A percentile compares a stretch with the other conserved stretches of the same genome.
phyloP scores from a whole-genome alignment of 35 echinoderm and acorn worm species.

The Acanthaster planci region DNA sequence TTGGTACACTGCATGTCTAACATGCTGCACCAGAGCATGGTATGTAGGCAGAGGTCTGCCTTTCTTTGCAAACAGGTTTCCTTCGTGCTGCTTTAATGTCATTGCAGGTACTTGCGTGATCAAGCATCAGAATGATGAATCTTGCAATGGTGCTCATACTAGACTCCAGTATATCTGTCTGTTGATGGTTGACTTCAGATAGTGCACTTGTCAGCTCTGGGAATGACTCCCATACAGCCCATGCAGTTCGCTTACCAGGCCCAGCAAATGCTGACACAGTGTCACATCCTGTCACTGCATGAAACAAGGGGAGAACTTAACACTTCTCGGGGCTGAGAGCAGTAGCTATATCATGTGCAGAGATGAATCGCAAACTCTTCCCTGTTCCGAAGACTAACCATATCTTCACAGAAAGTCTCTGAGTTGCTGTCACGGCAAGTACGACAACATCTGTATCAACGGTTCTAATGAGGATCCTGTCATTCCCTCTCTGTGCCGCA shows the following conservation, averaged over 20 bases:
- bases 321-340: background rate
- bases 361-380: background rate
- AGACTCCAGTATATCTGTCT: background rate
- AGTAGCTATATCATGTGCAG: background rate
- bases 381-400: conserved; percentile 32
- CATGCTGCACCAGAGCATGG: conserved; percentile 26
- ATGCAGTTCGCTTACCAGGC: conserved; percentile 30
- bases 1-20: conserved; percentile 37
- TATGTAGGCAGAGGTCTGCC: conserved; percentile 32
- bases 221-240: conserved; percentile 2
- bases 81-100: conserved; percentile 30
- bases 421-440: background rate
- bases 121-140: background rate
- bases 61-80: conserved; percentile 39
- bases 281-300: conserved; percentile 57
- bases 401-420: background rate
- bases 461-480: background rate
- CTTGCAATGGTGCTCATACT: background rate
- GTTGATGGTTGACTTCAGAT: background rate
- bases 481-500: background rate
- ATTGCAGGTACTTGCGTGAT: background rate
- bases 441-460: conserved; percentile 48
- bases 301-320: conserved; percentile 31
- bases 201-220: background rate
- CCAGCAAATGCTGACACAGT: background rate